These are phyloP conservation scores for Ips nitidus DNA, from an alignment of 1,140 invertebrate species.

Conservation along the genomic window DNA sequence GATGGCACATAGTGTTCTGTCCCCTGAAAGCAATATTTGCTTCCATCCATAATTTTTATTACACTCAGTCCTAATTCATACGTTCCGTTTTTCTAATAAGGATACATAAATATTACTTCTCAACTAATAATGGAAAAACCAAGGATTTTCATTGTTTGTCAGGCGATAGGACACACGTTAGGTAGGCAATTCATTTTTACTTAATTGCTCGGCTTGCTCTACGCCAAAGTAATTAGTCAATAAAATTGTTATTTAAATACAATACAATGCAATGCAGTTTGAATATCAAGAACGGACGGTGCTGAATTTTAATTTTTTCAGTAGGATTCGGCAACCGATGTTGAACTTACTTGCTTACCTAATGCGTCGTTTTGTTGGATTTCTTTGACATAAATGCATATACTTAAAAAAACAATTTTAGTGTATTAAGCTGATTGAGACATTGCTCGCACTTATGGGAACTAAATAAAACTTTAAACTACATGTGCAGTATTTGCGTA, in stretches of 20 bases:
- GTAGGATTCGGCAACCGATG: not conserved
- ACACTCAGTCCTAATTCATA: not conserved
- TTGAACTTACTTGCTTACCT: too few relatives aligned
- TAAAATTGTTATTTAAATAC: not conserved
- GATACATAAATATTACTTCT: conserved; percentile 1
- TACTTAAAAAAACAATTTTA: too few relatives aligned
- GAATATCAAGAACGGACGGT: not conserved
- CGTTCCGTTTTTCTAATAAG: not conserved
- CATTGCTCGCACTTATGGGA: too few relatives aligned
- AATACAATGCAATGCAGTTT: not conserved
- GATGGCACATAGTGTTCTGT: too few relatives aligned
- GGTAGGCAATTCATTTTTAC: not conserved
- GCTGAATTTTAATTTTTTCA: not conserved
- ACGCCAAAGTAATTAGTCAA: not conserved
- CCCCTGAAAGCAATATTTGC: too few relatives aligned
- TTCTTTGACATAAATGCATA: not conserved
- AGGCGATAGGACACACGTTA: not conserved
- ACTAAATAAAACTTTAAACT: too few relatives aligned
- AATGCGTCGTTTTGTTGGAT: not conserved
- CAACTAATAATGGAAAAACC: not conserved
- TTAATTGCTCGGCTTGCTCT: not conserved
- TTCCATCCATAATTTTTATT: too few relatives aligned
- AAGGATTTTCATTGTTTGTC: conserved; percentile 10
- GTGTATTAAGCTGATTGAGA: too few relatives aligned
- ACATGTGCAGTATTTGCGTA: too few relatives aligned